Base-by-base conservation (phyloP, 2,888 invertebrate genomes). In the Nebria salina region DNA sequence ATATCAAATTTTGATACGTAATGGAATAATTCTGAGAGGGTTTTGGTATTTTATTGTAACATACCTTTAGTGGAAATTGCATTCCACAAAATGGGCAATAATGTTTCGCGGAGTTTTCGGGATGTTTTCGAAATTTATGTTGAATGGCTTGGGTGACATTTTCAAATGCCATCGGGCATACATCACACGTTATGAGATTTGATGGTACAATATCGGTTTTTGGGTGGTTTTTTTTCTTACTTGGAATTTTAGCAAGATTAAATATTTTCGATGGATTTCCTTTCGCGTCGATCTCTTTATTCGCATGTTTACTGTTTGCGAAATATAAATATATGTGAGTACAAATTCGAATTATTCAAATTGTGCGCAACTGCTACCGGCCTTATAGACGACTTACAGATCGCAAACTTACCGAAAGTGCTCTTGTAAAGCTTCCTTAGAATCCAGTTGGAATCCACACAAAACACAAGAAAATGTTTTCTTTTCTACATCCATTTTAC, bases 71-170 rank as follows among this genome's bases (percentile, higher is more conserved):
- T 9, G 93, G 93, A 86, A 93, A 94, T 77, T 93, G 91, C 90
- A 92, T 93, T 8, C 93, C 93, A 86, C 94, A 94, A 89, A 91
- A 91, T 41, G 91, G 91, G 83, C 93, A 94, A 86, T 92, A 93
- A 87, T 93, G 91, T 86, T 93, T 93, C 26, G 91, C 89, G 72
- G 91, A 91, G 85, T 91, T 91, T 83, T 92, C 90, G 1, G 92
- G 92, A 89, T 94, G 93, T 83, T 91, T 90, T 85, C 91, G 92
- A 86, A 92, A 93, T 87, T 93, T 93, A 88, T 94, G 93, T 84
- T 92, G 92, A 84, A 94, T 93, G 4, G 93, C 93, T 83, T 91
- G 91, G 1, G 92, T 92, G 85, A 92, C 91, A 0, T 91, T 90
- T 1, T 91, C 90, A 83, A 92, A 92, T 77, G 89, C 87, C 86